Evolutionary conservation across 1,140 invertebrate species (phyloP).

Genomic region (Oncopeltus fasciatus): DNA sequence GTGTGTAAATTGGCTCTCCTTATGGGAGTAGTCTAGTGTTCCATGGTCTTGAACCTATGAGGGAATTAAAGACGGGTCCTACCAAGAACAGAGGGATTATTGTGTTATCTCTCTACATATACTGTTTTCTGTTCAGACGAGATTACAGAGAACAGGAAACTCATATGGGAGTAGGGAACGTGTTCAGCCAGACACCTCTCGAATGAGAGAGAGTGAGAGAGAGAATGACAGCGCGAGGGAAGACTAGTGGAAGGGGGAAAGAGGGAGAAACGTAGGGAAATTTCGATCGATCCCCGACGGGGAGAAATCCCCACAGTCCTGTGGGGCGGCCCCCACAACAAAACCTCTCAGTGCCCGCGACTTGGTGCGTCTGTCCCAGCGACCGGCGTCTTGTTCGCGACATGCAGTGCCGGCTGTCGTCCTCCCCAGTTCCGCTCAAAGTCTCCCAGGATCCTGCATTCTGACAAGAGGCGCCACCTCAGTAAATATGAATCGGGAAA

Average conservation of each 20-base stretch:
- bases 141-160: too few relatives aligned
- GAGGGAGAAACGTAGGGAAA: neutral
- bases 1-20: too few relatives aligned
- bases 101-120: too few relatives aligned
- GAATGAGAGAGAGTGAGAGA: neutral
- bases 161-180: neutral
- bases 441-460: neutral
- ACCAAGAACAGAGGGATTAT: too few relatives aligned
- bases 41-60: too few relatives aligned
- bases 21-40: too few relatives aligned
- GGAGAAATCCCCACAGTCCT: neutral
- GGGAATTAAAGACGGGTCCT: too few relatives aligned
- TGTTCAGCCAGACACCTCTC: too few relatives aligned
- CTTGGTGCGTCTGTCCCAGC: neutral
- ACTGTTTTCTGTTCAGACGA: too few relatives aligned
- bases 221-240: neutral
- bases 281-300: neutral
- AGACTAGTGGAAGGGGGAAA: neutral
- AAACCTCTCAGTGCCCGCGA: conserved; percentile 6
- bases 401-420: neutral
- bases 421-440: neutral
- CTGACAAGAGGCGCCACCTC: neutral
- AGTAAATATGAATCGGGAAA: neutral
- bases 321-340: conserved; percentile 1
- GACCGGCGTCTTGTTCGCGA: neutral